Base-by-base conservation (phyloP, 2,797 vertebrate species). In the Eleutherodactylus coqui region DNA sequence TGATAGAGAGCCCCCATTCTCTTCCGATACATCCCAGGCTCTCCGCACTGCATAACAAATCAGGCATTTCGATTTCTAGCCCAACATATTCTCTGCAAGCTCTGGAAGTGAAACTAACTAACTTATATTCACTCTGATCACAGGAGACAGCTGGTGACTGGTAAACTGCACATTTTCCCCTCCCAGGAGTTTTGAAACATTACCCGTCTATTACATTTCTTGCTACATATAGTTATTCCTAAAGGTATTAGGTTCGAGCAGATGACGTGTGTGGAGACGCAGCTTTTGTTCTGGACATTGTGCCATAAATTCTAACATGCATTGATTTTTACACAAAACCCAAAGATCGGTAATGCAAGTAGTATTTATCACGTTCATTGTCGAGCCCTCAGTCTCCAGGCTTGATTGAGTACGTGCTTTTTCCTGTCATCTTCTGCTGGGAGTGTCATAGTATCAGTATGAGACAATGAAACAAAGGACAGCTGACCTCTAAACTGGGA, bases 191-290 rank as follows among this genome's bases (percentile, higher is more conserved):
- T 79, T n/a, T 64, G 86, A 87, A 75, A 87, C 78, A 87, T 83
- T 73, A 87, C 82, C 62, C 67, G 81, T 87, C 86, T 87, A 79
- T 83, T 87, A 82, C 75, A 79, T 87, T 87, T 84, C 76, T 55
- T 75, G 82, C 82, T 87, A 79, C 82, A 75, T 87, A 83, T 79
- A 87, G 86, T 87, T 79, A 84, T 80, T 79, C 86, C 86, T 84
- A 72, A 80, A 75, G 76, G 82, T 87, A 84, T 87, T 87, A 84
- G 43, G 84, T 62, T 80, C 38, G 67, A 81, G 72, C 69, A 75
- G 75, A 79, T 83, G 84, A 85, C 77, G 53, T 80, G 78, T 62
- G 80, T 67, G 78, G 58, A 79, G 80, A 49, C 55, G 70, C 32
- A 53, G 70, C 70, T 81, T 49, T 75, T 86, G 72, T 70, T 51